A percentile compares a stretch with the other conserved stretches of the same genome.
phyloP scores from a whole-genome alignment of 2,888 invertebrate genomes.

The Linnaemya vulpina region DNA sequence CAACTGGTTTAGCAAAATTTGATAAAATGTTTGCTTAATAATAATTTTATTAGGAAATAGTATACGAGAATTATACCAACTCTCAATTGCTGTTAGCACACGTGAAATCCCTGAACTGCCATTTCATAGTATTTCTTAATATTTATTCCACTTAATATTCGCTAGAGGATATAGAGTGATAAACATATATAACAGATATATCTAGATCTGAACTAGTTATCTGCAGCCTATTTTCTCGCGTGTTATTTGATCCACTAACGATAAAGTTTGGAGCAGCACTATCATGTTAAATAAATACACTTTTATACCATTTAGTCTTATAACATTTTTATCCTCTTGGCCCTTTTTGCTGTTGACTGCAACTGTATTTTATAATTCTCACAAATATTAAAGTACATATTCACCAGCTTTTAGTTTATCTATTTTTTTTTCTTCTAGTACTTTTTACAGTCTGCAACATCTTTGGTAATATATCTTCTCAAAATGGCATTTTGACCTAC shows the following conservation, averaged over 20 bases:
- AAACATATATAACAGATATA: no score
- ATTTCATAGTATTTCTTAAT: no score
- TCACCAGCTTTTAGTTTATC: background rate
- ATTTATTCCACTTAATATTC: no score
- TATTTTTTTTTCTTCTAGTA: slow-evolving; percentile 11
- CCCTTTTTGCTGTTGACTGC: background rate
- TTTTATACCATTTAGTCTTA: background rate
- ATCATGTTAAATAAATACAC: background rate
- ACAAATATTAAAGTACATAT: background rate
- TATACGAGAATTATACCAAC: no score
- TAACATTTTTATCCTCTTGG: background rate
- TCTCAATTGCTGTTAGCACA: no score
- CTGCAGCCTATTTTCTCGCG: background rate
- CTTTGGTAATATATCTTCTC: slow-evolving; percentile 70
- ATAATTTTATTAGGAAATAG: no score
- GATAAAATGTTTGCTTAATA: no score
- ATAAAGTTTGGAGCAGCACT: background rate
- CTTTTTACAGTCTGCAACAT: slow-evolving; percentile 52
- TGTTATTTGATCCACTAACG: no score
- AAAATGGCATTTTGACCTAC: slow-evolving; percentile 71
- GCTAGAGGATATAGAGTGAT: no score
- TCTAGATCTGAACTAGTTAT: no score
- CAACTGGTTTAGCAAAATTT: no score
- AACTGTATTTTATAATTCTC: slow-evolving; percentile 22
- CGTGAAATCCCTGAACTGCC: no score